Evolutionary conservation across 2,113 vertebrate species (phyloP).

Genomic region (Centropristis striata): DNA sequence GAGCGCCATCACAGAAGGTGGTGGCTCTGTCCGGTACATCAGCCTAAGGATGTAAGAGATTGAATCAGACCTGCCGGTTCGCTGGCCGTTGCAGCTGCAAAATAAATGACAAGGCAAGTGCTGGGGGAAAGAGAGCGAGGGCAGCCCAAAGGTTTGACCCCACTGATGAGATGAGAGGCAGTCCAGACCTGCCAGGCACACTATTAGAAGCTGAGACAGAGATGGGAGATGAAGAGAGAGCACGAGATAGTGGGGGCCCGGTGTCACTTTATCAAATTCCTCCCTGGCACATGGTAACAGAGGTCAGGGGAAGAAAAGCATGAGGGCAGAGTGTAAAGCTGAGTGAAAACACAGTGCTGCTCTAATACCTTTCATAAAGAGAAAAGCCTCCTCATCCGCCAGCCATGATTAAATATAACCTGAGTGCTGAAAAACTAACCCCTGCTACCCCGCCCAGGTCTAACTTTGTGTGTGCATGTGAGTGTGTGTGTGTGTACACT

Average conservation of each 20-base stretch:
- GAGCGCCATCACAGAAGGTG: conserved; percentile 13
- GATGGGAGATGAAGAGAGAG: conserved; percentile 61
- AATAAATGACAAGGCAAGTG: conserved; percentile 79
- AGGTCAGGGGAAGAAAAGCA: conserved; percentile 81
- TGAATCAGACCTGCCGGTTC: conserved; percentile 72
- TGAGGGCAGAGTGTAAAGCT: conserved; percentile 81
- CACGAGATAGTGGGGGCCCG: conserved; percentile 57
- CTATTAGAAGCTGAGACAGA: conserved; percentile 74
- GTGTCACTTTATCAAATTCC: conserved; percentile 87
- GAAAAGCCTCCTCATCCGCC: conserved; percentile 82
- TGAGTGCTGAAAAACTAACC: conserved; percentile 79
- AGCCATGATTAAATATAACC: conserved; percentile 81
- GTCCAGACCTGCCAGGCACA: conserved; percentile 72
- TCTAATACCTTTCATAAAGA: conserved; percentile 87
- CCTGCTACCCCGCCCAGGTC: conserved; percentile 77
- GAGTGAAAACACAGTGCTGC: conserved; percentile 81
- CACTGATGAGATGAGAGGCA: conserved; percentile 81
- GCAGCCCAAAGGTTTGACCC: conserved; percentile 76
- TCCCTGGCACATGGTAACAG: conserved; percentile 79
- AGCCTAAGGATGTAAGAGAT: conserved; percentile 71
- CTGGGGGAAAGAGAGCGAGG: conserved; percentile 52
- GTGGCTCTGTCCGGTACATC: conserved; percentile 64
- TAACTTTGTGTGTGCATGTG: conserved; percentile 72
- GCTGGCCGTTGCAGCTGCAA: conserved; percentile 57
- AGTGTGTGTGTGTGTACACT: conserved; percentile 63